phyloP scores from a whole-genome alignment of 2,113 vertebrate genomes.

The Sylvietta virens region DNA sequence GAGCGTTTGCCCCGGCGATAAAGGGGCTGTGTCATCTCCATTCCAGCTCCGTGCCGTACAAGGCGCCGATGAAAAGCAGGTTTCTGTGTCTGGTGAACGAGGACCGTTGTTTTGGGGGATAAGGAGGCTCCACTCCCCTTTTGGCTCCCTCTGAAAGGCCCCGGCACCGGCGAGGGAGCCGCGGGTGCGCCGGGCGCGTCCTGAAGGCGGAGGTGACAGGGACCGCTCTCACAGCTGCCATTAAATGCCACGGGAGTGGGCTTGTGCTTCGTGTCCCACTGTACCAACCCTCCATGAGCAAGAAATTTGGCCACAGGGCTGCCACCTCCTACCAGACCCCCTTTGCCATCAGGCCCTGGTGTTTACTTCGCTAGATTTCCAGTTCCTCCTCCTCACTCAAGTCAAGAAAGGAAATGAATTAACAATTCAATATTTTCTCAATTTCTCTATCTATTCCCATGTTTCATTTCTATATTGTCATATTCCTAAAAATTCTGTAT shows the following conservation, averaged over 20 bases:
- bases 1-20: slow-evolving; percentile 41
- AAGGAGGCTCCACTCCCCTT: slow-evolving; percentile 58
- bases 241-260: slow-evolving; percentile 24
- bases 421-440: neutral
- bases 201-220: slow-evolving; percentile 45
- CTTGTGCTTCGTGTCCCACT: slow-evolving; percentile 29
- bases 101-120: slow-evolving; percentile 59
- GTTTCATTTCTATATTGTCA: neutral
- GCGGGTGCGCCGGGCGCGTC: slow-evolving; percentile 11
- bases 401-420: neutral
- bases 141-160: slow-evolving; percentile 68
- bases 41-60: slow-evolving; percentile 10
- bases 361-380: neutral
- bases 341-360: neutral
- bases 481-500: neutral
- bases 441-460: neutral
- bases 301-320: slow-evolving; percentile 11
- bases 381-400: fast-evolving
- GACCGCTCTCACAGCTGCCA: slow-evolving; percentile 51
- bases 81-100: slow-evolving; percentile 64
- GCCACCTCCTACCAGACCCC: neutral
- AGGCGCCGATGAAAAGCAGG: slow-evolving; percentile 17
- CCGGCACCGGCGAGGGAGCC: slow-evolving; percentile 36
- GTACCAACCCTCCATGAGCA: slow-evolving; percentile 29
- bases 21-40: slow-evolving; percentile 55